phyloP scores from a whole-genome alignment of 2,888 invertebrate genomes.

The Crocallis elinguaria region DNA sequence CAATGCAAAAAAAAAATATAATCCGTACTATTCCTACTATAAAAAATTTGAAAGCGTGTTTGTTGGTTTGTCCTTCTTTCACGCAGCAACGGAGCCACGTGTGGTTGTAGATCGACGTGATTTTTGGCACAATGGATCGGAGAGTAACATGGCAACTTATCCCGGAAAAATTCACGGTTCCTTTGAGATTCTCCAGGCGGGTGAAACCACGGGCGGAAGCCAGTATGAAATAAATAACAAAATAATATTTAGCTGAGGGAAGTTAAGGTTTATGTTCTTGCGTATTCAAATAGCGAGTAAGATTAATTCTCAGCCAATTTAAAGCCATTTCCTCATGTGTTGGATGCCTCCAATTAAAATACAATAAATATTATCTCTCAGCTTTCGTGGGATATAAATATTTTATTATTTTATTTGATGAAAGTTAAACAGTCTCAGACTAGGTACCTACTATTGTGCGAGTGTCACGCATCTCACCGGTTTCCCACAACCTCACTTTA shows the following conservation, averaged over 20 bases:
- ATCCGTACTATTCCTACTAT: too few species aligned
- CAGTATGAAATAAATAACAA: not conserved
- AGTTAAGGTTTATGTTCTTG: not conserved
- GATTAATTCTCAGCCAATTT: constrained; percentile 15
- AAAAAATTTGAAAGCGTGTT: too few species aligned
- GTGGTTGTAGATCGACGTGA: too few species aligned
- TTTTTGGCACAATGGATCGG: too few species aligned
- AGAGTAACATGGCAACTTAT: too few species aligned
- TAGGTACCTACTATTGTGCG: constrained; percentile 38
- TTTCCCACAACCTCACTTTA: constrained; percentile 53
- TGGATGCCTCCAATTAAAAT: constrained; percentile 22
- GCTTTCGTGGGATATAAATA: constrained; percentile 27
- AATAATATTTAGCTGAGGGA: not conserved
- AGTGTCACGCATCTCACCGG: constrained; percentile 45
- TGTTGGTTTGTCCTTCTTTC: too few species aligned
- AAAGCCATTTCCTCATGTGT: constrained; percentile 9
- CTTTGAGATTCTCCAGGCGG: too few species aligned
- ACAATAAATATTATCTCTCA: constrained; percentile 4
- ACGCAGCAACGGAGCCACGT: too few species aligned
- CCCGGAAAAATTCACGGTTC: too few species aligned
- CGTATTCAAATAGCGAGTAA: not conserved
- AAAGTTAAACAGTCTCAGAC: constrained; percentile 41
- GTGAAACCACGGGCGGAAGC: not conserved
- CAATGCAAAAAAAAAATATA: too few species aligned
- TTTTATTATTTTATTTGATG: constrained; percentile 25